Evolutionary conservation across 2,888 invertebrate species (phyloP), one percentile per base, ranked within the genome.

Genomic region (Mesoligia furuncula): DNA sequence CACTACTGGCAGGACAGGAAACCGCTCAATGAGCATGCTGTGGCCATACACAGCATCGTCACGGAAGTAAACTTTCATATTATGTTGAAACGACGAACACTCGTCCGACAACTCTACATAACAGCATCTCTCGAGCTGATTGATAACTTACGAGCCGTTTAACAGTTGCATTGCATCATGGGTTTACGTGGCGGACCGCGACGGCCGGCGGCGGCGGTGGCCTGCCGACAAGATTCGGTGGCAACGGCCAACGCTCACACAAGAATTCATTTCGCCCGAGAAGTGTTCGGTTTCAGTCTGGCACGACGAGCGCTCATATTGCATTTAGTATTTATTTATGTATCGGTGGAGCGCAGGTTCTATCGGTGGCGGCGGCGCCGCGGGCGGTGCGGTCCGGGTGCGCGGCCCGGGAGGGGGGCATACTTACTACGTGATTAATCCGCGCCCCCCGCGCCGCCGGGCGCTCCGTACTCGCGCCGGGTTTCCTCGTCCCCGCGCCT

Each of bases 401-500:
- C 88, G 91, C 86, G 91, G 90, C 93, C 93, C 90, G 91, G 91
- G 91, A 90, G 87, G 93, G 94, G 95, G 95, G 95, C 93, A 95
- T 95, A 96, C 96, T 96, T 96, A 96, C 96, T 96, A 96, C 96
- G 96, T 96, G 96, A 96, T 96, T 96, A 96, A 96, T 96, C 95
- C 96, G 91, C 92, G 89, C 86, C 91, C 91, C 92, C 90, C 89
- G 81, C 90, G 85, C 90, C 88, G 93, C 91, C 91, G 92, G 94
- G 93, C 93, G 94, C 95, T 94, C 93, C 96, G 96, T 96, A 96
- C 96, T 95, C 95, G 95, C 95, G 93, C 94, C 96, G 96, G 96
- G 96, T 96, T 96, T 96, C 96, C 96, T 96, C 96, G 96, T 96
- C 96, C 96, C 96, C 96, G 96, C 96, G 95, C 96, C 96, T 96